Conservation (phyloP, 2,113 vertebrate species). For the Hipposideros armiger region DNA sequence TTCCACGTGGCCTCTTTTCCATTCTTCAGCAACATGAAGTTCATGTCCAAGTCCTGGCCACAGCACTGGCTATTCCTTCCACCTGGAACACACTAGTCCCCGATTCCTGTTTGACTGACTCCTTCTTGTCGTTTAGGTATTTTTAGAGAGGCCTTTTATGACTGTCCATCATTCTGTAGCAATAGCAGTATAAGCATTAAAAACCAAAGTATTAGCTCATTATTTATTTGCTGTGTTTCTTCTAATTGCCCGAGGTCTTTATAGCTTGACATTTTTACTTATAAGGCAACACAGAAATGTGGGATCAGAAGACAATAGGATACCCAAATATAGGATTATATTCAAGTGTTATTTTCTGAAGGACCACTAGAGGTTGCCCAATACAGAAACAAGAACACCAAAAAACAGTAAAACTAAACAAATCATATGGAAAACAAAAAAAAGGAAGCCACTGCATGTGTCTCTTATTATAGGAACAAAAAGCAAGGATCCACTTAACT, state of each 20-base stretch:
- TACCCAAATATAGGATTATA: neutral
- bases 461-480: neutral
- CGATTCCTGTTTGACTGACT: neutral
- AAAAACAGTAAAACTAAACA: slow-evolving; percentile 46
- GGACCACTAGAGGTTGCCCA: slow-evolving; percentile 75
- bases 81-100: neutral
- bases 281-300: slow-evolving; percentile 39
- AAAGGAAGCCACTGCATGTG: neutral
- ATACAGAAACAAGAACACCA: slow-evolving; percentile 61
- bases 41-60: neutral
- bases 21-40: neutral
- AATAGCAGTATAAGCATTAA: neutral
- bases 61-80: neutral
- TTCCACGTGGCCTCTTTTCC: neutral
- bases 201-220: neutral
- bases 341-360: slow-evolving; percentile 64
- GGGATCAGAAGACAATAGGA: neutral
- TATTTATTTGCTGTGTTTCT: slow-evolving; percentile 11
- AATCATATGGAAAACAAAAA: neutral
- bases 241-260: neutral
- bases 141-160: neutral
- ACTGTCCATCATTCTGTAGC: neutral
- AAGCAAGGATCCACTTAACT: neutral
- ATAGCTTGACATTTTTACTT: neutral
- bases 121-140: neutral